Evolutionary conservation across 2,113 vertebrate species (phyloP), one percentile per base, ranked within the genome.

Genomic region (Muntiacus reevesi): DNA sequence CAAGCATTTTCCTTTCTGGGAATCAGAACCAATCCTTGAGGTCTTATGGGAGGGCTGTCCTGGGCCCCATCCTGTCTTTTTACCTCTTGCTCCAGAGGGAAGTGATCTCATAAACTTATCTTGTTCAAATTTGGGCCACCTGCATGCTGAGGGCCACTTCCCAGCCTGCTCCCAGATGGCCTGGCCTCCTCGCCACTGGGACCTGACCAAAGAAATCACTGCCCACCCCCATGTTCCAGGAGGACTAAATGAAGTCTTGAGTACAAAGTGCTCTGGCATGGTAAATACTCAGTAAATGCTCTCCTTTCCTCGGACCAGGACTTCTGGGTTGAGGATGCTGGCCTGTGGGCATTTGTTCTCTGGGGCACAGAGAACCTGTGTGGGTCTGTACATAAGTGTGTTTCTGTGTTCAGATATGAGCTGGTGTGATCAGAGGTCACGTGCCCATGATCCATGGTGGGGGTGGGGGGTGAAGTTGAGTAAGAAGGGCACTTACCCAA

Each of bases 231-330:
- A 36, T 52, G 84, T 30, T 91, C 78, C 54, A 40, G 71, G 91
- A 96, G 79, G 78, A 84, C 82, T 93, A 33, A 94, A 54, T 76
- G 95, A 96, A 97, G 78, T 64, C 95, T 11, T 71, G 83, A 96
- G 86, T 89, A 21, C 40, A 86, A 71, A 86, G 91, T 28, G 2
- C 59, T 59, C 45, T 59, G 71, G 16, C 23, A 7, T 60, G 64
- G 59, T 84, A 87, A 87, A 33, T 89, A 43, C 76, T 91, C 67
- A 30, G 86, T 71, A 52, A 79, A 13, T 47, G 74, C 57, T 59
- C 27, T 62, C 25, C 57, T 40, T 47, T 19, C 45, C 62, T 50
- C 19, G 19, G 91, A 30, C 47, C 50, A 2, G 10, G 17, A 93
- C 78, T 82, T 28, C 94, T 93, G 76, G 33, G 45, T 81, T 74